phyloP scores from a whole-genome alignment of 2,797 vertebrate genomes.

The Melanotaenia boesemani region DNA sequence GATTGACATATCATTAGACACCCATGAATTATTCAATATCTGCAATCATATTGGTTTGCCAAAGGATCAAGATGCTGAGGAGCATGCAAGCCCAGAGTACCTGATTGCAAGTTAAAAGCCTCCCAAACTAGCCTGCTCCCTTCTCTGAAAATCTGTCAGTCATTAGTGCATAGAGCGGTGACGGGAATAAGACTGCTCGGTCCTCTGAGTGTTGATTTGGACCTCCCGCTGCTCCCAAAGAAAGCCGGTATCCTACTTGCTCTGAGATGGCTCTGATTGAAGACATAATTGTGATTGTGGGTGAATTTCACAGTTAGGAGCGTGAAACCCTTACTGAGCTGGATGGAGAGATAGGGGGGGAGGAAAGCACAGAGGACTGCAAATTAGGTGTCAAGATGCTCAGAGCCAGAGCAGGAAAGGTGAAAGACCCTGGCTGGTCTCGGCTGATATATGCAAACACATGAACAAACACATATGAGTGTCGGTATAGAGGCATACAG shows the following conservation, averaged over 20 bases:
- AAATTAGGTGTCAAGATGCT: conserved; percentile 64
- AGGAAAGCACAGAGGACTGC: conserved; percentile 50
- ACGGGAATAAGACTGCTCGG: conserved; percentile 38
- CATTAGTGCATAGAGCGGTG: conserved; percentile 62
- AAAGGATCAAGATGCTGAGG: conserved; percentile 73
- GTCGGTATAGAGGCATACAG: background rate
- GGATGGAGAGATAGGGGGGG: conserved; percentile 68
- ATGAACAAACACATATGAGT: conserved; percentile 14
- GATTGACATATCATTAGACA: conserved; percentile 83
- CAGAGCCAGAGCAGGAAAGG: conserved; percentile 38
- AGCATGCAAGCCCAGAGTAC: conserved; percentile 62
- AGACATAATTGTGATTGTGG: conserved; percentile 82
- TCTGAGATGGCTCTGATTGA: conserved; percentile 81
- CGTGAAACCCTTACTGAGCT: conserved; percentile 77
- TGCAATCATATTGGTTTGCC: conserved; percentile 77
- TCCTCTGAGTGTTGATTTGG: conserved; percentile 60
- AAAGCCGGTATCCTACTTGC: conserved; percentile 66
- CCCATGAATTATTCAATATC: conserved; percentile 80
- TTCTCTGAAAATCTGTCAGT: conserved; percentile 69
- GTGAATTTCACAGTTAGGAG: conserved; percentile 81
- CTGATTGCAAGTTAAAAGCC: conserved; percentile 80
- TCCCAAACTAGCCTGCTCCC: conserved; percentile 59
- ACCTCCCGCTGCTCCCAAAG: conserved; percentile 60
- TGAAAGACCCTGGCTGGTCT: conserved; percentile 48
- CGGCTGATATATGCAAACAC: conserved; percentile 14